These are phyloP conservation scores for Drosophila tripunctata DNA, from an alignment of 2,888 invertebrate genomes.

Conservation along the genomic window DNA sequence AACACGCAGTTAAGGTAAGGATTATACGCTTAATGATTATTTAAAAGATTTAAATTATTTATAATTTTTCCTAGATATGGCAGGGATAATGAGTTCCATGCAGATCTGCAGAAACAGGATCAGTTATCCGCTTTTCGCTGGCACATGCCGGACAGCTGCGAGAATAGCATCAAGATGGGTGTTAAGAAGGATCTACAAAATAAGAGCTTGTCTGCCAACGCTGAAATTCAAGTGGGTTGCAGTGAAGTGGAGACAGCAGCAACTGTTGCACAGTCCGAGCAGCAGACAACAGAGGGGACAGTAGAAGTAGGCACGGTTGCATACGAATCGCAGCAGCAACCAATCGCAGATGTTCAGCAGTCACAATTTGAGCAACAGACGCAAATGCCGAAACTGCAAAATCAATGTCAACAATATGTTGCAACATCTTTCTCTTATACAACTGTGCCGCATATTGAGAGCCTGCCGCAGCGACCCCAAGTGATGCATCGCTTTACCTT, in stretches of 20 bases:
- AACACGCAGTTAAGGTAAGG: conserved; percentile 16
- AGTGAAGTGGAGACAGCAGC: conserved; percentile 1
- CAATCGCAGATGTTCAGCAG: neutral
- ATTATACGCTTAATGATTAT: too few species aligned
- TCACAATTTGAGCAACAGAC: neutral
- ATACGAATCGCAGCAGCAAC: neutral
- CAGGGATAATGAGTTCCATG: neutral
- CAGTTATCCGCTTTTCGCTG: conserved; percentile 40
- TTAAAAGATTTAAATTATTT: neutral
- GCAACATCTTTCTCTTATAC: neutral
- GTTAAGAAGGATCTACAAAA: neutral
- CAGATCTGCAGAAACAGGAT: neutral
- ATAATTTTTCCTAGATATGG: neutral
- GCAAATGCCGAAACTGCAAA: neutral
- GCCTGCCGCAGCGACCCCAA: conserved; percentile 16
- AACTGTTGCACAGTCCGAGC: neutral
- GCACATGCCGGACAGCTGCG: conserved; percentile 49
- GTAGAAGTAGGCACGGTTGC: too few species aligned
- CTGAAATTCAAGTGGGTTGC: neutral
- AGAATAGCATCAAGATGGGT: conserved; percentile 31
- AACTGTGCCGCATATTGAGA: neutral
- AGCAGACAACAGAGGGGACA: neutral
- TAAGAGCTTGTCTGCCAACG: neutral
- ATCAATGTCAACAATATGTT: neutral
- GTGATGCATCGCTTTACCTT: conserved; percentile 21